Evolutionary conservation across 1,140 invertebrate species (phyloP), one percentile per base, ranked within the genome.

Genomic region (Glossosoma conforme): DNA sequence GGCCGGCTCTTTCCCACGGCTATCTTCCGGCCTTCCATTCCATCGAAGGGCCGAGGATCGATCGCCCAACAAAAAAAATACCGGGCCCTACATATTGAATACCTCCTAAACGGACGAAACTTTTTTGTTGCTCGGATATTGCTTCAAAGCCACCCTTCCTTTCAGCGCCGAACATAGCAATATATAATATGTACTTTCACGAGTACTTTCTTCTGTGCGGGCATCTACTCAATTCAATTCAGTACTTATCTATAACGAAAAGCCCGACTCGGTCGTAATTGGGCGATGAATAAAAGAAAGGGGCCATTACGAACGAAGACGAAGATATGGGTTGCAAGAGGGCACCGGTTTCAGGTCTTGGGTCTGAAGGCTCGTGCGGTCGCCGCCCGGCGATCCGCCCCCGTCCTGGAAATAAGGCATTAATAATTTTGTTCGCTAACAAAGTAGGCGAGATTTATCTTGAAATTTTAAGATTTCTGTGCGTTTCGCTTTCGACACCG

Each of bases 281-380:
- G 56, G 56, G 56, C 53, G 56, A 58, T 58, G 56, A 58, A 58
- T 58, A 58, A 58, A 58, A 58, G 56, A 58, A 58, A 49, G 44
- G 56, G 56, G 43, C 47, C 51, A 58, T 58, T 55, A 55, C 44
- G 51, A 20, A 44, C 42, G 38, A 32, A 24, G 48, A 52, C 24
- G 48, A 45, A 48, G 47, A 51, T 47, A 52, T 50, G 47, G 44
- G 21, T 37, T n/a, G n/a, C n/a, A n/a, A n/a, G n/a, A n/a, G n/a
- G n/a, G n/a, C n/a, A n/a, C n/a, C n/a, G n/a, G n/a, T n/a, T n/a
- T n/a, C n/a, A n/a, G n/a, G n/a, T n/a, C n/a, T n/a, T n/a, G n/a
- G n/a, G n/a, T n/a, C n/a, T n/a, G n/a, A n/a, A n/a, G n/a, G n/a
- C n/a, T n/a, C n/a, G n/a, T n/a, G n/a, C n/a, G n/a, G n/a, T n/a